phyloP scores from a whole-genome alignment of 2,888 invertebrate species.

The Apamea anceps region DNA sequence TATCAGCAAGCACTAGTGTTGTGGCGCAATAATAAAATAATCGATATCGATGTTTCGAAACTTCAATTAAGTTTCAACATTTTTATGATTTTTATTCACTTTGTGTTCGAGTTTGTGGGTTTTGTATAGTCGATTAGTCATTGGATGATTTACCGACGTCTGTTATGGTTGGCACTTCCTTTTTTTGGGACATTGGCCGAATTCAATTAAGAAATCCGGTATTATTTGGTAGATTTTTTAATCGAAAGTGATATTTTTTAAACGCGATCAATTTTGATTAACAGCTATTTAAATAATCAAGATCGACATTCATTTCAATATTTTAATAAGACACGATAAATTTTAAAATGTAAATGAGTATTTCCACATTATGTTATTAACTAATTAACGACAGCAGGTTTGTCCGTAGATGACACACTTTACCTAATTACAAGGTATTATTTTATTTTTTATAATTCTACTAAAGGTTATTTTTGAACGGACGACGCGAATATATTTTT shows the following conservation, averaged over 20 bases:
- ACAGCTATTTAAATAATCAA: conserved; percentile 11
- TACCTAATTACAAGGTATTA: background rate
- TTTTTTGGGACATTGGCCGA: background rate
- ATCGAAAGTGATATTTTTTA: conserved; percentile 1
- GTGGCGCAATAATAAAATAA: conserved; percentile 66
- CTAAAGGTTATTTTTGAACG: conserved; percentile 38
- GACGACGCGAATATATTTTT: conserved; percentile 32
- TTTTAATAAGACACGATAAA: conserved; percentile 23
- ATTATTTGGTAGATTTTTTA: background rate
- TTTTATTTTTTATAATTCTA: conserved; percentile 1
- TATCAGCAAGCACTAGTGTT: conserved; percentile 81
- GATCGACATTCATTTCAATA: conserved; percentile 7
- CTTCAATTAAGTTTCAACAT: conserved; percentile 54
- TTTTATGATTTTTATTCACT: conserved; percentile 41
- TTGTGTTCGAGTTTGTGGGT: conserved; percentile 37
- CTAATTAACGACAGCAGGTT: conserved; percentile 11
- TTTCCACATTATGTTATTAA: conserved; percentile 3
- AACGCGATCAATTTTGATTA: background rate
- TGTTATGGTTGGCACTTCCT: conserved; percentile 32
- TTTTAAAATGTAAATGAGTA: conserved; percentile 24
- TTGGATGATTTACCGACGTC: conserved; percentile 41
- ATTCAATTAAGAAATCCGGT: background rate
- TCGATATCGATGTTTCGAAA: conserved; percentile 74
- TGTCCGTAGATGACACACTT: conserved; percentile 3
- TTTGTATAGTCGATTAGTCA: conserved; percentile 48